These are phyloP conservation scores for Selene dorsalis DNA, from an alignment of 2,797 vertebrate species.

Conservation along the genomic window DNA sequence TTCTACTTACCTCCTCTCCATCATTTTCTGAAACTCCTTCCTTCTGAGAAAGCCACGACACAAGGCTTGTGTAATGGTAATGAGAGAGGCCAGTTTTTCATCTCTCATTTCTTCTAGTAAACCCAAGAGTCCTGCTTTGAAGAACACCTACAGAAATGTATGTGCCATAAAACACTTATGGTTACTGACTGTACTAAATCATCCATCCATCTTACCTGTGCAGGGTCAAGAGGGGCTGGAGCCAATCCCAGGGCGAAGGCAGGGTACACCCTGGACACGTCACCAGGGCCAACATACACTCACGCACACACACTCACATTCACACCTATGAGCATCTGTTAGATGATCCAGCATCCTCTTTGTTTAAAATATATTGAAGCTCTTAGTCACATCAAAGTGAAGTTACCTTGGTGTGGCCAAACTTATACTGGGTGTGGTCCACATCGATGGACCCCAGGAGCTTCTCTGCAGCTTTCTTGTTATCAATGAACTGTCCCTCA, in stretches of 20 bases:
- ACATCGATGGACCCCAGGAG: slow-evolving; percentile 90
- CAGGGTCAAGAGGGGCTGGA: too few species aligned
- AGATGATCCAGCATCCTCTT: not conserved
- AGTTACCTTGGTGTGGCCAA: slow-evolving; percentile 91
- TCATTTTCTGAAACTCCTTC: slow-evolving; percentile 84
- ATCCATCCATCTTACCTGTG: too few species aligned
- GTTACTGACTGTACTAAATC: too few species aligned
- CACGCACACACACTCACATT: too few species aligned
- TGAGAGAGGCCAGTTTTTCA: slow-evolving; percentile 83
- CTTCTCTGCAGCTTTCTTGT: slow-evolving; percentile 92
- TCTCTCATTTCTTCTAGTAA: slow-evolving; percentile 88
- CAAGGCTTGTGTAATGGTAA: slow-evolving; percentile 85
- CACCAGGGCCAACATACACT: too few species aligned
- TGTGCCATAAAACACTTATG: not conserved
- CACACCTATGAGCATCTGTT: not conserved
- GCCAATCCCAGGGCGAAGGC: too few species aligned
- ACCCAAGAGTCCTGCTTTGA: slow-evolving; percentile 87
- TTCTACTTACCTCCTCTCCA: slow-evolving; percentile 79
- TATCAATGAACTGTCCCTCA: slow-evolving; percentile 92
- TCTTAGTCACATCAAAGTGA: not conserved
- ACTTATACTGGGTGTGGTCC: slow-evolving; percentile 90
- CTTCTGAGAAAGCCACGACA: slow-evolving; percentile 85
- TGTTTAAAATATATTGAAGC: not conserved
- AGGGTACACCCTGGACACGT: too few species aligned
- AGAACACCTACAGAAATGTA: slow-evolving; percentile 82